Percentiles rank a stretch among this genome's conserved stretches.
phyloP scores from a whole-genome alignment of 2,113 vertebrate genomes.

The Forbesichthys papilliferus region DNA sequence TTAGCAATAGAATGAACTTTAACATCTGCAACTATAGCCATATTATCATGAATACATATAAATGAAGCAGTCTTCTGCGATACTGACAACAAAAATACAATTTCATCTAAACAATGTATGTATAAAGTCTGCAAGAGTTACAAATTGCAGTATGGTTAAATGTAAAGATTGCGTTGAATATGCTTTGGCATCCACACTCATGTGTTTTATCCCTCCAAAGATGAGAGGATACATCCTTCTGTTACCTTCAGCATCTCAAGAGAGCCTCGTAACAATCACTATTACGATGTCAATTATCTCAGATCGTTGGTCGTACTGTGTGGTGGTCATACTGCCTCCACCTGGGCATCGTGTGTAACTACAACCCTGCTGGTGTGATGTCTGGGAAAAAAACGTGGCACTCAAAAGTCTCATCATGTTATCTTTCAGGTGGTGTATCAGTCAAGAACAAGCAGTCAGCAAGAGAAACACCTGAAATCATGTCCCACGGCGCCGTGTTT shows the following conservation, averaged over 20 bases:
- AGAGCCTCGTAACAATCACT: not conserved
- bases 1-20: conserved; percentile 4
- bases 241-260: not conserved
- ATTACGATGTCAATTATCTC: not conserved
- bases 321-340: not conserved
- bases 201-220: not conserved
- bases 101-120: not conserved
- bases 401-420: not conserved
- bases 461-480: not conserved
- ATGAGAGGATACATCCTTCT: not conserved
- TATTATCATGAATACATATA: not conserved
- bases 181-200: not conserved
- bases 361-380: not conserved
- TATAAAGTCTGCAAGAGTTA: not conserved
- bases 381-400: not conserved
- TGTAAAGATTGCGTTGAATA: not conserved
- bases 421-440: not conserved
- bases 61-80: not conserved
- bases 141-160: not conserved
- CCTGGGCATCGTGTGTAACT: not conserved
- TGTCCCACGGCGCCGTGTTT: not conserved
- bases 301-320: not conserved
- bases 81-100: not conserved
- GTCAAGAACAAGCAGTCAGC: not conserved
- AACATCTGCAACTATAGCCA: not conserved